A percentile compares a stretch with the other conserved stretches of the same genome.
Evolutionary conservation across 37 sponge, comb jelly and placozoan genomes (phyloP).

Genomic region (Halichondria panicea): DNA sequence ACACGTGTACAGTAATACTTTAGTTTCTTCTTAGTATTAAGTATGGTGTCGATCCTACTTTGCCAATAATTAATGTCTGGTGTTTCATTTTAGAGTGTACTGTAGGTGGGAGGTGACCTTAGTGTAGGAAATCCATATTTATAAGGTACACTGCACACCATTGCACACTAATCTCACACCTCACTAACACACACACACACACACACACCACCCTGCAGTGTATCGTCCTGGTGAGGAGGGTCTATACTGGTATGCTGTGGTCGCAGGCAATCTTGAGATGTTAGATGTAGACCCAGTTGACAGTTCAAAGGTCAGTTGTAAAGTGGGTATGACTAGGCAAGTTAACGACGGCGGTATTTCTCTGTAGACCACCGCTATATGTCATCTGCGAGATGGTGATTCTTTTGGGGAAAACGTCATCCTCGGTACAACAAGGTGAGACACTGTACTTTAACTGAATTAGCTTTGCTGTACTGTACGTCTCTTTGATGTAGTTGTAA

Average conservation of each 20-base stretch:
- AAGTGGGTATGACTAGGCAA: background rate
- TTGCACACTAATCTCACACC: too few relatives aligned
- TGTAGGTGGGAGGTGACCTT: background rate
- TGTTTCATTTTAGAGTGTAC: too few relatives aligned
- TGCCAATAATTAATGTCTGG: too few relatives aligned
- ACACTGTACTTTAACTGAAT: too few relatives aligned
- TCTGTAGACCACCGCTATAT: conserved; percentile 43
- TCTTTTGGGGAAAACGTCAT: conserved; percentile 75
- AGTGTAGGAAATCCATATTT: background rate
- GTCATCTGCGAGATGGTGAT: conserved; percentile 48
- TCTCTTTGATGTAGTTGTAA: too few relatives aligned
- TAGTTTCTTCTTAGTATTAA: too few relatives aligned
- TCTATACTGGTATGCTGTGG: conserved; percentile 67
- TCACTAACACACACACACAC: background rate
- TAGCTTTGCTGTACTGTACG: too few relatives aligned
- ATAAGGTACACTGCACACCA: too few relatives aligned
- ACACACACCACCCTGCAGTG: conserved; percentile 40
- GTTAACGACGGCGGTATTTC: background rate
- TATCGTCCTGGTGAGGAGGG: conserved; percentile 64
- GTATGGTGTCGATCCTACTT: too few relatives aligned
- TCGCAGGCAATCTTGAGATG: conserved; percentile 67
- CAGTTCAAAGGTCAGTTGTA: background rate
- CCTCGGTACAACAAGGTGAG: conserved; percentile 48
- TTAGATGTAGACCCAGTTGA: conserved; percentile 28
- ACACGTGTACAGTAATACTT: too few relatives aligned